Evolutionary conservation across 2,888 invertebrate genomes (phyloP), one percentile per base, ranked within the genome.

Genomic region (Ophion obscuratus): DNA sequence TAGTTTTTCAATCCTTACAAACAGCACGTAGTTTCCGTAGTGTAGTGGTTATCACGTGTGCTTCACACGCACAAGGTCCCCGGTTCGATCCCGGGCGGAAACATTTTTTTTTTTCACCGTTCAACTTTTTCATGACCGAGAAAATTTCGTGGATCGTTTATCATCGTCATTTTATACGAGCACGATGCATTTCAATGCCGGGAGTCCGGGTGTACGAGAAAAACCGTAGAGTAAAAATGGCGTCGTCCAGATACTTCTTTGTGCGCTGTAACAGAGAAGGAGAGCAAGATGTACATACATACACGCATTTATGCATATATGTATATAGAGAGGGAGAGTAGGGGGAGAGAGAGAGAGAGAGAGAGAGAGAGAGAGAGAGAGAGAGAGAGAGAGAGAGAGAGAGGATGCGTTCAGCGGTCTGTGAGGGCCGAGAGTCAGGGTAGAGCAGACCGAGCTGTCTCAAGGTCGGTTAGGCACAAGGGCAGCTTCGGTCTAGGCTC

Each of bases 41-140:
- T 96, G 96, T 96, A 96, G 96, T 95, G 96, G 96, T 96, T 96
- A 96, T 96, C 96, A 96, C 96, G 96, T 96, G 96, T 96, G 96
- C 96, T 96, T 96, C 96, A 96, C 96, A 96, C 96, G 96, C 96
- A 96, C 96, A 96, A 96, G 91, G 91, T 89, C 91, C 90, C 90
- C 91, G 91, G 92, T 91, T 91, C 90, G 91, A 92, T 88, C 91
- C 91, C 91, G 90, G 91, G 91, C 91, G 90, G 91, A 90, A 91
- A 91, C 91, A 91, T 73, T 75, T 67, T 75, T 24, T 40, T 66
- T 44, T 20, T n/a, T 11, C 27, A 14, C 31, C 31, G 27, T 5
- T 0, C 24, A 6, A 47, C 27, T 47, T 7, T 7, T 14, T 47
- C 20, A 24, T 24, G 17, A 7, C 9, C 14, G 47, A 5, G 24